Base-by-base conservation (phyloP, 2,888 invertebrate species). In the Xestia rhomboidea region DNA sequence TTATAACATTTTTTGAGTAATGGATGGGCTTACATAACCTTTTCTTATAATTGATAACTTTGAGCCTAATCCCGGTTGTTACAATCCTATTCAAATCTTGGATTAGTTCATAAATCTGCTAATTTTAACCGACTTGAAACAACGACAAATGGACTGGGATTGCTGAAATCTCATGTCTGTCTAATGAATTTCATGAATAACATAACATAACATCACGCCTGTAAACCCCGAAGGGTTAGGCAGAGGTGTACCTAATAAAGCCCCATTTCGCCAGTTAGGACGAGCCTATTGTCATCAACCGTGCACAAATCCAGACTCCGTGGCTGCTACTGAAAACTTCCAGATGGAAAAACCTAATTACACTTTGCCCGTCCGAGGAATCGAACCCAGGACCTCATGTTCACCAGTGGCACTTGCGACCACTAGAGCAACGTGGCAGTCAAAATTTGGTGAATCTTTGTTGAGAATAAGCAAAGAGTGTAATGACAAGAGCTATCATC, bases 1-100 rank as follows among this genome's bases (percentile, higher is more conserved):
- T 77, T 64, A 76, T 51, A 60, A 44, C 60, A 73, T 67, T 82
- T 78, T 63, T 44, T 54, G 54, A 79, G 38, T 79, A 68, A 75
- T 78, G 54, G 38, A 21, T 54, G n/a, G 30, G 24, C 24, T 78
- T 66, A 49, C 15, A 21, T 38, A 67, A 67, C 54, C 54, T 11
- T 73, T 78, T 79, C 7, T 44, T 66, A 24, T 34, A 67, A 77
- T 78, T 54, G 63, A 21, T 54, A 46, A 54, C 21, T 71, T 71
- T 1, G 7, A 54, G 10, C 1, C 8, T 27, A 27, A 41, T 51
- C 27, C 24, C 24, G 0, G 18, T 76, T 76, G 13, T 30, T 44
- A 0, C 3, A 71, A 60, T 15, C 10, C 15, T 30, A 38, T 8
- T 46, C 0, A 7, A 30, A 38, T 60, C 1, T 63, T 41, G 27